phyloP scores from a whole-genome alignment of 1,140 invertebrate species.

The Mylabris phalerata region DNA sequence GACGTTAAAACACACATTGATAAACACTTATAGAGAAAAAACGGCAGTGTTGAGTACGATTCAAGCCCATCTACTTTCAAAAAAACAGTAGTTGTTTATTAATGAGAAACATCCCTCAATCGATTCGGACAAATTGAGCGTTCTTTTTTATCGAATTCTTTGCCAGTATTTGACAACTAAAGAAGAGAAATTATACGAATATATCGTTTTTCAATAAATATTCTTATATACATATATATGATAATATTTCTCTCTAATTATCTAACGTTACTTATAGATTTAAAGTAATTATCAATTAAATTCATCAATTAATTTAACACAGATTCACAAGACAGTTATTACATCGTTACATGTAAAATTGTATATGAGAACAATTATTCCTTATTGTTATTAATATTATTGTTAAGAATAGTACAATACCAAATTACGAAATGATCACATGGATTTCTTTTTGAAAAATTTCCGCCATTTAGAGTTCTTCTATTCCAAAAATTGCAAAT shows the following conservation, averaged over 20 bases:
- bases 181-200: constrained; percentile 17
- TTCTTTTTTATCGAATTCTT: constrained; percentile 5
- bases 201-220: neutral
- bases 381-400: neutral
- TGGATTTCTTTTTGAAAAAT: too few relatives aligned
- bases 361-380: constrained; percentile 14
- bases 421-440: too few relatives aligned
- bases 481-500: too few relatives aligned
- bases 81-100: constrained; percentile 20
- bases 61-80: constrained; percentile 29
- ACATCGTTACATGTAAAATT: constrained; percentile 19
- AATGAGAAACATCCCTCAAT: neutral
- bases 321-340: constrained; percentile 26
- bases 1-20: neutral
- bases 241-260: constrained; percentile 23
- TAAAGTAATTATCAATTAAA: constrained; percentile 12
- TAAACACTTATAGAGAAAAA: constrained; percentile 29
- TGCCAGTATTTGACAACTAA: constrained; percentile 14
- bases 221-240: constrained; percentile 26
- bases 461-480: too few relatives aligned
- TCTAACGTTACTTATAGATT: constrained; percentile 26
- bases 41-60: constrained; percentile 37
- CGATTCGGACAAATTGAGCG: constrained; percentile 33
- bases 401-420: too few relatives aligned
- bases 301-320: constrained; percentile 21